phyloP scores from a whole-genome alignment of 2,888 invertebrate species.

The Meiosimyza platycephala region DNA sequence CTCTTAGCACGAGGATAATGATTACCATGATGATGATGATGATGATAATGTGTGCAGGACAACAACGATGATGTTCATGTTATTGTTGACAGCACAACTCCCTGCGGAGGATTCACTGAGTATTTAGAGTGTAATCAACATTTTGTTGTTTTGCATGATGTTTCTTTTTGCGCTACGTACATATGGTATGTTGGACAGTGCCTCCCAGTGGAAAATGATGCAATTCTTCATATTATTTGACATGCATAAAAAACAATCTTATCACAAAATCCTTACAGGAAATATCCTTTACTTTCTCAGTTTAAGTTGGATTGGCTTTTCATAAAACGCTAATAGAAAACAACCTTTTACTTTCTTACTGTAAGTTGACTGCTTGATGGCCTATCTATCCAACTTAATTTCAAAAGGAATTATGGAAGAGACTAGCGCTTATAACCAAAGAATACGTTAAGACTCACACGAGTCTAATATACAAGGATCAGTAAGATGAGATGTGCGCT shows the following conservation, averaged over 20 bases:
- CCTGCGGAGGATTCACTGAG: constrained; percentile 18
- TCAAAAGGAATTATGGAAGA: too few species aligned
- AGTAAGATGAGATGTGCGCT: too few species aligned
- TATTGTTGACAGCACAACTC: constrained; percentile 13
- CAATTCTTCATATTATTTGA: too few species aligned
- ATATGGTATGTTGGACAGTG: neutral
- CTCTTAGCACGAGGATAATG: neutral
- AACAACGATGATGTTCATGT: neutral
- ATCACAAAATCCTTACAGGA: too few species aligned
- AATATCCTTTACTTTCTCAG: too few species aligned
- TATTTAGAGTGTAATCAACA: constrained; percentile 21
- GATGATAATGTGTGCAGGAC: neutral
- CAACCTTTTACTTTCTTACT: neutral
- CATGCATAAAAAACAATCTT: too few species aligned
- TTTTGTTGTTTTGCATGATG: constrained; percentile 1
- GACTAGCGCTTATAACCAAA: neutral
- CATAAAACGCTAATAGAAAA: too few species aligned
- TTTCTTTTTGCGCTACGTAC: neutral
- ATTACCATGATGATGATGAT: neutral
- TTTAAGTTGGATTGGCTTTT: too few species aligned
- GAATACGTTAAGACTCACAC: too few species aligned
- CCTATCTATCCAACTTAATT: neutral
- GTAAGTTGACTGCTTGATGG: neutral
- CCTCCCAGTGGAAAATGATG: too few species aligned
- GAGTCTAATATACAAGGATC: too few species aligned